phyloP scores from a whole-genome alignment of 2,888 invertebrate genomes.

The Drosophila borborema region DNA sequence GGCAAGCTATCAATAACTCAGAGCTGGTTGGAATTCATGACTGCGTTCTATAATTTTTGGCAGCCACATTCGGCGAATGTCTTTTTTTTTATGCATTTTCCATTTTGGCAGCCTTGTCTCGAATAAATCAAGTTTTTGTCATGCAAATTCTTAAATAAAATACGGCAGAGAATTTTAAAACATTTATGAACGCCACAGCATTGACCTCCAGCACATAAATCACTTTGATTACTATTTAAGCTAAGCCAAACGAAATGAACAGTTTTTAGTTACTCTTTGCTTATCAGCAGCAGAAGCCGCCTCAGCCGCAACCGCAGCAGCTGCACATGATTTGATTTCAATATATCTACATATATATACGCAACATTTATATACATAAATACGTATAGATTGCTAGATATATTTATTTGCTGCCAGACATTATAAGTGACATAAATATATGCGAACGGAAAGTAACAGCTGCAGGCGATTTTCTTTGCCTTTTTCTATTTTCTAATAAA shows the following conservation, averaged over 20 bases:
- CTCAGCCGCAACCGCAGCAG: constrained; percentile 52
- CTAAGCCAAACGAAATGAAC: constrained; percentile 46
- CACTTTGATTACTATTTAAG: constrained; percentile 78
- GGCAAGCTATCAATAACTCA: constrained; percentile 27
- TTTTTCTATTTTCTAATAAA: constrained; percentile 10
- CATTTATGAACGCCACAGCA: constrained; percentile 69
- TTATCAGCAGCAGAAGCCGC: constrained; percentile 71
- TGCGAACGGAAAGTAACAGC: constrained; percentile 65
- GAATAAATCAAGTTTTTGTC: constrained; percentile 75
- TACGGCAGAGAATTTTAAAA: constrained; percentile 50
- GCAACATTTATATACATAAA: background rate
- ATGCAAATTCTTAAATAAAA: constrained; percentile 58
- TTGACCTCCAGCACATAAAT: constrained; percentile 72
- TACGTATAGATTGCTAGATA: background rate
- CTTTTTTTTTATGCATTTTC: constrained; percentile 49
- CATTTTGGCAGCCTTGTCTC: constrained; percentile 60
- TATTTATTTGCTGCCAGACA: constrained; percentile 23
- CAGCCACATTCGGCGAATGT: constrained; percentile 25
- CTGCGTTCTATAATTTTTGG: constrained; percentile 47
- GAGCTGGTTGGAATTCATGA: constrained; percentile 23
- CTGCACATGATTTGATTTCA: constrained; percentile 53
- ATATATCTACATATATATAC: constrained; percentile 10
- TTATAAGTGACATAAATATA: constrained; percentile 68
- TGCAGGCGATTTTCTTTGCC: constrained; percentile 45
- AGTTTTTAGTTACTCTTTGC: constrained; percentile 58